Conservation (phyloP, 2,797 vertebrate species). For the Hemibagrus guttatus region DNA sequence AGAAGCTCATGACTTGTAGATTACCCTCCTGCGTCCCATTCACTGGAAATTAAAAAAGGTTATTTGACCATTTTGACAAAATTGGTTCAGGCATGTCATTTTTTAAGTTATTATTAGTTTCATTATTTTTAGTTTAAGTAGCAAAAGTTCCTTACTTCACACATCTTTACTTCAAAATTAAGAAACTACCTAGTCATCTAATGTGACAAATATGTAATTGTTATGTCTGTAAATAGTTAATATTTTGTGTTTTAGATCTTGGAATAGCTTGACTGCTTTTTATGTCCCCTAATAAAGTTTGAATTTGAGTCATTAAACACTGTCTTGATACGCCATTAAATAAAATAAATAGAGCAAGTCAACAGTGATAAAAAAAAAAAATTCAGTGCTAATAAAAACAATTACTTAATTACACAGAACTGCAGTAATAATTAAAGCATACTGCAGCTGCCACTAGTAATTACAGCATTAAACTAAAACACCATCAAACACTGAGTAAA, state of each 20-base stretch:
- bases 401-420: not conserved
- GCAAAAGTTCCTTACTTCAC: not conserved
- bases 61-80: not conserved
- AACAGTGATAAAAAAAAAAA: not conserved
- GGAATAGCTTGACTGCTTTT: not conserved
- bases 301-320: not conserved
- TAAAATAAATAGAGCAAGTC: not conserved
- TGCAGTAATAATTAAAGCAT: not conserved
- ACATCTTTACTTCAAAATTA: not conserved
- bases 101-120: not conserved
- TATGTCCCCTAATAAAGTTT: not conserved
- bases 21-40: conserved; percentile 82
- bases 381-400: not conserved
- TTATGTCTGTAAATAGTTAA: not conserved
- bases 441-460: not conserved
- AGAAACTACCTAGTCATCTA: not conserved
- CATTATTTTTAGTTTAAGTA: not conserved
- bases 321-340: not conserved
- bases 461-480: not conserved
- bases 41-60: conserved; percentile 71
- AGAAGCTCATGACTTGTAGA: conserved; percentile 77
- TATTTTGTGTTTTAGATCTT: not conserved
- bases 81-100: not conserved
- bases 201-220: not conserved
- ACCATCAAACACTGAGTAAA: not conserved